Evolutionary conservation across 2,797 vertebrate genomes (phyloP), one percentile per base, ranked within the genome.

Genomic region (Hippocampus kuda): DNA sequence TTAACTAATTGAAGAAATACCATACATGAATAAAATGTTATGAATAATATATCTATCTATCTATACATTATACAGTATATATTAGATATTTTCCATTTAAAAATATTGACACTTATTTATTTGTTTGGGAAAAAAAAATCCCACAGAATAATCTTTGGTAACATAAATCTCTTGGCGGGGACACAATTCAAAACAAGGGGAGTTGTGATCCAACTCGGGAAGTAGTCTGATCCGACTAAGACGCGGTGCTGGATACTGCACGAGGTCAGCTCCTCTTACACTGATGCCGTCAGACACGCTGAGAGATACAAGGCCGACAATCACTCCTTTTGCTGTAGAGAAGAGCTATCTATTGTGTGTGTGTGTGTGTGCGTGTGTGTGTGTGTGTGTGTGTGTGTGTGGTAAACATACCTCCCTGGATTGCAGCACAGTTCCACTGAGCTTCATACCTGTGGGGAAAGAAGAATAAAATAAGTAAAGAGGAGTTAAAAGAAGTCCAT

Each of bases 261-360:
- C 81, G 82, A 81, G 85, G 81, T 79, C 82, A 76, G 77, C 72
- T 64, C 83, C 68, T 81, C 73, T 70, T 59, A 77, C 79, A 79
- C 78, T 80, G 85, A 87, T 87, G 75, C 67, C 85, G 82, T 88
- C 81, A 81, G 80, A 76, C 75, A 80, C n/a, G 46, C 83, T 77
- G 81, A 83, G 76, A 84, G 84, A 57, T 72, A 87, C 83, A 85
- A 72, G 77, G 67, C 84, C 70, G 76, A 82, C 83, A 85, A 79
- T 83, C 76, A 70, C 76, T 81, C 68, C 11, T 70, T 70, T 66
- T 68, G 66, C 68, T 68, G 70, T 46, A 76, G 83, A 83, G 85
- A 16, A 48, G 46, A 48, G 3, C 16, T 13, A 48, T 18, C 16
- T 13, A 48, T 18, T 18, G 15, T 4, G 1, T 44, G 42, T 18